Base-by-base conservation (phyloP, 2,888 invertebrate species). In the Boloria euphrosyne region DNA sequence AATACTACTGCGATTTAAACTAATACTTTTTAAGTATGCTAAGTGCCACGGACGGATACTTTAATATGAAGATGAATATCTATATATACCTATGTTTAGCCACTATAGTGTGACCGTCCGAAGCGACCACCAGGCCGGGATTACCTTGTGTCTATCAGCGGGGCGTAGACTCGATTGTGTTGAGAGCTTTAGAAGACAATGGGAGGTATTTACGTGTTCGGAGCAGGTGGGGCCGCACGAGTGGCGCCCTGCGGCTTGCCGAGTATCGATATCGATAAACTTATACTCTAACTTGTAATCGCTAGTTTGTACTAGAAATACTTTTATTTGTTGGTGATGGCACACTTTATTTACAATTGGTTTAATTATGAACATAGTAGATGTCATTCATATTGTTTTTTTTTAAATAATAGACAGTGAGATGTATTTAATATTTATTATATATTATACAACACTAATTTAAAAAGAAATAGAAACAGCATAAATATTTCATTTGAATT, bases 181-280 rank as follows among this genome's bases (percentile, higher is more conserved):
- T 73, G 71, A 70, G 71, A 71, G 68, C 73, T 73, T 74, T 70
- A 70, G 71, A 71, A 71, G 71, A 75, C 75, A 74, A 72, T 73
- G 71, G 73, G 71, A 75, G 71, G 71, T 72, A 68, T 72, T 72
- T 74, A 74, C 72, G 71, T 71, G 66, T 67, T 68, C 60, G 71
- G 70, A 58, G 74, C 74, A 73, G 75, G 75, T 71, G 75, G 66
- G 68, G 73, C 57, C 62, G 77, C 77, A 76, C 78, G 75, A 67
- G 75, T 71, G 76, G 71, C 77, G 63, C 75, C 80, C 81, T 77
- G 82, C 79, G 64, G 82, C 60, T 80, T 60, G 68, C 66, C 73
- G 62, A 58, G 65, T 81, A 80, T 80, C 80, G 81, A 82, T 79
- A 81, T 81, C 78, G 61, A 65, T 61, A 65, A 49, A 49, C 14